Percentiles rank a stretch among this genome's conserved stretches.
phyloP scores from a whole-genome alignment of 1,140 invertebrate species.

The Campodea augens region DNA sequence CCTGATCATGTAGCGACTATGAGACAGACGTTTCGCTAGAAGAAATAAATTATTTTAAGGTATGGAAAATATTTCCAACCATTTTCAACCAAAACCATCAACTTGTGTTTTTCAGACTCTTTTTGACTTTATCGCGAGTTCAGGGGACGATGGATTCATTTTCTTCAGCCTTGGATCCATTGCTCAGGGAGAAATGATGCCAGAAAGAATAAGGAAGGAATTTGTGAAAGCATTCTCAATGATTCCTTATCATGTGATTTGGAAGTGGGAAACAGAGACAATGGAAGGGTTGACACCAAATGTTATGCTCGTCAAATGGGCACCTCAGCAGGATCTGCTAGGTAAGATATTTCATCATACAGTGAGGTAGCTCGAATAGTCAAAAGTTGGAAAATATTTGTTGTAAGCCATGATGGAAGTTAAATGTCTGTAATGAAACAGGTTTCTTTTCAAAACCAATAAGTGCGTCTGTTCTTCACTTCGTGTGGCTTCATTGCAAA shows the following conservation, averaged over 20 bases:
- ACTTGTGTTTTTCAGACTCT: conserved; percentile 31
- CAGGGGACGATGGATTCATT: conserved; percentile 30
- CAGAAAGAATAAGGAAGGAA: conserved; percentile 31
- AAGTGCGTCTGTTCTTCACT: no score
- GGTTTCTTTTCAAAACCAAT: no score
- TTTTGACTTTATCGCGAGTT: conserved; percentile 41
- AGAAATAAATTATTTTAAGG: no score
- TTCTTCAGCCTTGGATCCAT: conserved; percentile 37
- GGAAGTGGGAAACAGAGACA: conserved; percentile 48
- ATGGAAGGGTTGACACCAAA: conserved; percentile 36
- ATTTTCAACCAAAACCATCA: no score
- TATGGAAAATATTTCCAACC: no score
- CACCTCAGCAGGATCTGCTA: conserved; percentile 47
- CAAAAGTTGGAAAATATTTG: no score
- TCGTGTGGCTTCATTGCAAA: no score
- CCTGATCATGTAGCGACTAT: conserved; percentile 14
- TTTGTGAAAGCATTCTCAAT: conserved; percentile 37
- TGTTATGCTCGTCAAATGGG: conserved; percentile 40
- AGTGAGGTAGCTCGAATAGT: no score
- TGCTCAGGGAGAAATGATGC: conserved; percentile 36
- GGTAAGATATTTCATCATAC: no score
- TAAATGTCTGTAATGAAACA: no score
- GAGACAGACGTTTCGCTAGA: no score
- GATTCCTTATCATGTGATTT: conserved; percentile 39
- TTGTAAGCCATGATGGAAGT: no score